These are phyloP conservation scores for Zaprionus nigranus DNA, from an alignment of 1,140 invertebrate genomes.

Conservation along the genomic window DNA sequence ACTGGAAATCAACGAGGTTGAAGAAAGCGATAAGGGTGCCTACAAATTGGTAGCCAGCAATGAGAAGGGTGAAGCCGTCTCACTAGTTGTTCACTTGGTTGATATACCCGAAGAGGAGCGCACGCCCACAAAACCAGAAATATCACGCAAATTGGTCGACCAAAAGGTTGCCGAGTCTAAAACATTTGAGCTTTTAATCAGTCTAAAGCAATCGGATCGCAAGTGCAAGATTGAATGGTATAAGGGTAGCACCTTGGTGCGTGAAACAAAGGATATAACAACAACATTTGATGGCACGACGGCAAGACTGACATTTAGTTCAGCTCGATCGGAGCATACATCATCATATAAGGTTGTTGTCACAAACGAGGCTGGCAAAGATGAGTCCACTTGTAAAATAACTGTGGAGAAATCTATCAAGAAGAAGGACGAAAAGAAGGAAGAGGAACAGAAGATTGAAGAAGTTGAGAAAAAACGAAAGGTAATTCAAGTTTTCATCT, in stretches of 20 bases:
- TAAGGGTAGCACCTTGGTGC: slow-evolving; percentile 91
- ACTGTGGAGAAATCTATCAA: slow-evolving; percentile 86
- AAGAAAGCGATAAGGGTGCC: slow-evolving; percentile 92
- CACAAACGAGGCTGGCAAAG: slow-evolving; percentile 92
- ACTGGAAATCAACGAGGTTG: slow-evolving; percentile 93
- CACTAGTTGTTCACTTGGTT: slow-evolving; percentile 94
- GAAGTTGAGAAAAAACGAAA: slow-evolving; percentile 68
- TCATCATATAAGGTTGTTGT: slow-evolving; percentile 92
- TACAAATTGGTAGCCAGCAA: slow-evolving; percentile 97
- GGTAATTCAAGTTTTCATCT: slow-evolving; percentile 53
- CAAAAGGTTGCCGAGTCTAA: slow-evolving; percentile 91
- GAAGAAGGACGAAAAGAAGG: slow-evolving; percentile 71
- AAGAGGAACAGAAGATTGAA: slow-evolving; percentile 75
- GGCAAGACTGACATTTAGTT: slow-evolving; percentile 90
- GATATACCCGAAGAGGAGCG: slow-evolving; percentile 89
- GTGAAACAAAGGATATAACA: slow-evolving; percentile 88
- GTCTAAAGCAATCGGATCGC: slow-evolving; percentile 89
- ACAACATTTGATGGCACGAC: slow-evolving; percentile 92
- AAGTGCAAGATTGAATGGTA: slow-evolving; percentile 94
- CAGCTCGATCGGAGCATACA: slow-evolving; percentile 88
- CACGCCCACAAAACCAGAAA: slow-evolving; percentile 86
- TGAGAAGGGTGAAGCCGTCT: slow-evolving; percentile 96
- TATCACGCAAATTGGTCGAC: slow-evolving; percentile 89
- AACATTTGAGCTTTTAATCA: slow-evolving; percentile 90
- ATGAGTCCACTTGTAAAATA: slow-evolving; percentile 91